These are phyloP conservation scores for Lethenteron camtschaticum DNA, from an alignment of 2,113 vertebrate species.

Conservation along the genomic window DNA sequence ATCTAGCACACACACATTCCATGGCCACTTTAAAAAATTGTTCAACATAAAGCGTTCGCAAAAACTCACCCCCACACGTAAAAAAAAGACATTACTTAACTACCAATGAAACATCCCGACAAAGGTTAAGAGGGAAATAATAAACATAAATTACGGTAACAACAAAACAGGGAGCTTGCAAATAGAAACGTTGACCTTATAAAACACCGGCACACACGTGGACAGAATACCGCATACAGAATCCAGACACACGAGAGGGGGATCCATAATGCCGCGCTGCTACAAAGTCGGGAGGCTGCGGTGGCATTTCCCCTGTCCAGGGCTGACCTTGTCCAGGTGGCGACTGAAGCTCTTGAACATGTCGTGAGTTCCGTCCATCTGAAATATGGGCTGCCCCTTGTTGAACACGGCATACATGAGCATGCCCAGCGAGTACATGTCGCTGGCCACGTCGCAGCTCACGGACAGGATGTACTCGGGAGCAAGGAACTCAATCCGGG, in stretches of 20 bases:
- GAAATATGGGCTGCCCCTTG: constrained; percentile 81
- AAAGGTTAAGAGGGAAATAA: too few species aligned
- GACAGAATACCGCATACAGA: too few species aligned
- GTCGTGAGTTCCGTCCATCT: constrained; percentile 78
- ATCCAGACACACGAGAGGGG: too few species aligned
- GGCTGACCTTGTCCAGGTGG: constrained; percentile 71
- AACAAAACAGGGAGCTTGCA: background rate
- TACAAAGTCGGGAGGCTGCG: too few species aligned
- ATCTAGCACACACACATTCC: too few species aligned
- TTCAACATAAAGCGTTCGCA: too few species aligned
- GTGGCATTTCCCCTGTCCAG: too few species aligned
- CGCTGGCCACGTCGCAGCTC: constrained; percentile 83
- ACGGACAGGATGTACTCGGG: constrained; percentile 95
- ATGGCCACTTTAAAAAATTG: too few species aligned
- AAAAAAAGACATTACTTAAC: too few species aligned
- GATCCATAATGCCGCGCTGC: too few species aligned
- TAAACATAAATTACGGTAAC: background rate
- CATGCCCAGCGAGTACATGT: constrained; percentile 92
- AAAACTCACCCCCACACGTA: too few species aligned
- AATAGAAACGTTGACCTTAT: background rate
- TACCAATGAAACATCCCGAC: too few species aligned
- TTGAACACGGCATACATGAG: constrained; percentile 81
- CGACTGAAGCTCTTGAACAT: constrained; percentile 98
- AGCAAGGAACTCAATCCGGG: constrained; percentile 85
- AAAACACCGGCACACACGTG: background rate